Percentiles rank a stretch among this genome's conserved stretches.
These are phyloP conservation scores for Catajapyx aquilonaris DNA, from an alignment of 1,140 invertebrate species.

Conservation along the genomic window DNA sequence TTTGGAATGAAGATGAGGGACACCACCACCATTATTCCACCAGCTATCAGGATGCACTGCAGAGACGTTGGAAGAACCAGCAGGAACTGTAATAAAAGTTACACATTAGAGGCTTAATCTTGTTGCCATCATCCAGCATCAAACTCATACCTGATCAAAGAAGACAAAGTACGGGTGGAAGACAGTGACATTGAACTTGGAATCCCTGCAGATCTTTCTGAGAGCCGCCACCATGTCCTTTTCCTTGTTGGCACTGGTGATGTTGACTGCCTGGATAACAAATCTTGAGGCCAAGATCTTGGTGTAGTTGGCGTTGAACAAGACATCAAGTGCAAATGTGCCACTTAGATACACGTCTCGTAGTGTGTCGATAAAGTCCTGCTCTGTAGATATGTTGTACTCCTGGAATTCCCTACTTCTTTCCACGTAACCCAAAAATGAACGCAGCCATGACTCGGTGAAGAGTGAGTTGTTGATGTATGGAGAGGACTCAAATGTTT, in stretches of 20 bases:
- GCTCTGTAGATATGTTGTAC: conserved; percentile 45
- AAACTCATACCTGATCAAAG: conserved; percentile 70
- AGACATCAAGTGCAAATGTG: conserved; percentile 55
- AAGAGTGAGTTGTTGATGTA: conserved; percentile 58
- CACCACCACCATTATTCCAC: conserved; percentile 87
- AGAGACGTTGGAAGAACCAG: conserved; percentile 77
- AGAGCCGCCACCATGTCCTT: conserved; percentile 73
- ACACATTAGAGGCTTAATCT: too few relatives aligned
- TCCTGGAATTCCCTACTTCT: conserved; percentile 51
- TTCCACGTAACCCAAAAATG: conserved; percentile 55
- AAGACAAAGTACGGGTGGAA: conserved; percentile 91
- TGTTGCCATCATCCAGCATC: too few relatives aligned
- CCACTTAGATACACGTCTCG: conserved; percentile 28
- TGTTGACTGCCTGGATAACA: conserved; percentile 70
- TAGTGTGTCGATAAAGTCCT: conserved; percentile 47
- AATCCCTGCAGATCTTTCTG: conserved; percentile 50
- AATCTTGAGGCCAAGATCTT: conserved; percentile 64
- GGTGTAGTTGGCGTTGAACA: conserved; percentile 50
- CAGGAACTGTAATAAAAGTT: conserved; percentile 60
- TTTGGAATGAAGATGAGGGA: conserved; percentile 92
- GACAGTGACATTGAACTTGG: conserved; percentile 63
- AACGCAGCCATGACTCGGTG: conserved; percentile 78
- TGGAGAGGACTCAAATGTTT: conserved; percentile 53
- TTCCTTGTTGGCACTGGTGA: conserved; percentile 72
- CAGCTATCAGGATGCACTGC: conserved; percentile 79